Evolutionary conservation across 1,140 invertebrate species (phyloP).

Genomic region (Hyles vespertilio): DNA sequence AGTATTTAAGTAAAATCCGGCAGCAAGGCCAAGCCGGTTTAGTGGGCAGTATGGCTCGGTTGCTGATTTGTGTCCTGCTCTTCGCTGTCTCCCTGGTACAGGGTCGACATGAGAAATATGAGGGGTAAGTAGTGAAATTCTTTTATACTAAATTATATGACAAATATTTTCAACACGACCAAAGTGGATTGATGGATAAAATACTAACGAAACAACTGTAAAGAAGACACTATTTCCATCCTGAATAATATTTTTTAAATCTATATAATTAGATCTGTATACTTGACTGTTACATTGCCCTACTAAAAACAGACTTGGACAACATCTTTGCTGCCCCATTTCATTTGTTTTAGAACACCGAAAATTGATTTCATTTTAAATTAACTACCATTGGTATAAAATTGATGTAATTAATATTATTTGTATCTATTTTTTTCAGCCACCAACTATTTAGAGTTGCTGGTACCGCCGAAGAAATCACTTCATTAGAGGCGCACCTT

Average conservation of each 20-base stretch:
- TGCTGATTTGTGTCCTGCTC: constrained; percentile 38
- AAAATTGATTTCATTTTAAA: too few relatives aligned
- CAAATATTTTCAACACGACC: too few relatives aligned
- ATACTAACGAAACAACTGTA: too few relatives aligned
- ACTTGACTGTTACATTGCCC: too few relatives aligned
- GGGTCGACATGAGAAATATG: constrained; percentile 58
- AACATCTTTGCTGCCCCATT: too few relatives aligned
- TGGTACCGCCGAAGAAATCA: constrained; percentile 37
- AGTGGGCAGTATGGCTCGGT: constrained; percentile 40
- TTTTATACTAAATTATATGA: too few relatives aligned
- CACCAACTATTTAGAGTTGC: constrained; percentile 50
- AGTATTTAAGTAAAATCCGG: constrained; percentile 8
- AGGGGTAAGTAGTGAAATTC: constrained; percentile 42
- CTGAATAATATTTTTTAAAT: too few relatives aligned
- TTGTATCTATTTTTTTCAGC: constrained; percentile 22
- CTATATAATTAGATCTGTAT: too few relatives aligned
- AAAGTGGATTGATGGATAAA: too few relatives aligned
- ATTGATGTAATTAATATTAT: constrained; percentile 5
- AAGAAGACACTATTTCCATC: too few relatives aligned
- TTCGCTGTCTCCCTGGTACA: constrained; percentile 28
- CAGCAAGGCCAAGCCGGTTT: background rate
- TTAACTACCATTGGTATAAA: background rate
- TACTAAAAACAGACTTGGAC: too few relatives aligned
- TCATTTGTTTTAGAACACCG: too few relatives aligned
- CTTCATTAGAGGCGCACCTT: constrained; percentile 37